These are phyloP conservation scores for Sibirionetta formosa DNA, from an alignment of 2,797 vertebrate genomes.

Conservation along the genomic window DNA sequence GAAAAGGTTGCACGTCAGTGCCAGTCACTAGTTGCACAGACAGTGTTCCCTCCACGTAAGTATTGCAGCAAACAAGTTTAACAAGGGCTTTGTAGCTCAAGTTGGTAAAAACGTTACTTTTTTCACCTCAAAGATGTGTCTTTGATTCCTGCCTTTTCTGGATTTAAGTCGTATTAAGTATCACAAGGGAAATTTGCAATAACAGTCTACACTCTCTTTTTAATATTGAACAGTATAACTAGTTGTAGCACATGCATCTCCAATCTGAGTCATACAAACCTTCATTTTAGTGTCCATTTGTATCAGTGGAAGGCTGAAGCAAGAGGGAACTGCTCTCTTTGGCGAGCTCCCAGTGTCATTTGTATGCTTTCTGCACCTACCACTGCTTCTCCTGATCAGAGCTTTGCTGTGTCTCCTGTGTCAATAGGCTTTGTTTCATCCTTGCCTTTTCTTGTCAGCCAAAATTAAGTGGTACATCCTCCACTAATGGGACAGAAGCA, in stretches of 20 bases:
- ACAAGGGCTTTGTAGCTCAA: not conserved
- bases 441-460: not conserved
- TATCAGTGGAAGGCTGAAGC: not conserved
- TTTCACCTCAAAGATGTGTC: not conserved
- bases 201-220: not conserved
- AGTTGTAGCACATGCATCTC: not conserved
- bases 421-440: not conserved
- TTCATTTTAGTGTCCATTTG: not conserved
- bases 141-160: constrained; percentile 2
- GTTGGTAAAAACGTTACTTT: not conserved
- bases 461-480: not conserved
- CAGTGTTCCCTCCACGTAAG: not conserved
- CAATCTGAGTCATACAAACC: not conserved
- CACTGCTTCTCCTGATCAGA: not conserved
- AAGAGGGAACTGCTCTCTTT: not conserved
- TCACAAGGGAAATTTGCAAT: not conserved
- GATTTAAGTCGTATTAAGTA: not conserved
- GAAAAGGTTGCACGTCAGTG: not conserved
- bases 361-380: not conserved
- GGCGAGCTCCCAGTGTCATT: not conserved
- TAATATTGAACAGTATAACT: not conserved
- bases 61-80: not conserved
- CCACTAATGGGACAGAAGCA: not conserved
- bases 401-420: not conserved
- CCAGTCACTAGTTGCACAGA: not conserved